Percentiles rank a stretch among this genome's conserved stretches.
These are phyloP conservation scores for Charina bottae DNA, from an alignment of 2,113 vertebrate genomes.

Conservation along the genomic window DNA sequence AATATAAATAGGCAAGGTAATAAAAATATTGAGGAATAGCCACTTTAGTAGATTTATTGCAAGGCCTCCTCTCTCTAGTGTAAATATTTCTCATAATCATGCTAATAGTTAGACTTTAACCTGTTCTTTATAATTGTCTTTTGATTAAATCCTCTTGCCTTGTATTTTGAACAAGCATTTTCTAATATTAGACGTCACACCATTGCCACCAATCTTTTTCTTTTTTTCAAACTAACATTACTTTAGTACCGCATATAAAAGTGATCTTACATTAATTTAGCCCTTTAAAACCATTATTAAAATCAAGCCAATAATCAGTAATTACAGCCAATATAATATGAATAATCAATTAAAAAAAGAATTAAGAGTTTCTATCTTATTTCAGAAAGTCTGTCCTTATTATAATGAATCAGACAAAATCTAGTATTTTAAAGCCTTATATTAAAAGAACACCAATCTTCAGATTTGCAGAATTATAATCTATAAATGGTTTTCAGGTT, in stretches of 20 bases:
- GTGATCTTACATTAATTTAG: not conserved
- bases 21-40: not conserved
- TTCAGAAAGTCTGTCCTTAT: not conserved
- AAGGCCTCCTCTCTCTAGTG: not conserved
- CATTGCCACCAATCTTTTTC: not conserved
- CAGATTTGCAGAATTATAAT: not conserved
- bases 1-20: not conserved
- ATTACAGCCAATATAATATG: not conserved
- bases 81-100: not conserved
- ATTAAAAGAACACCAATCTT: not conserved
- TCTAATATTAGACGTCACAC: not conserved
- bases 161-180: slow-evolving; percentile 1
- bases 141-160: not conserved
- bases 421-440: not conserved
- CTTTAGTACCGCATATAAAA: not conserved
- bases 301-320: not conserved
- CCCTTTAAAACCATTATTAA: not conserved
- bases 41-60: not conserved
- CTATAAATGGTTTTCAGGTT: not conserved
- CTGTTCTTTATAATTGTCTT: not conserved
- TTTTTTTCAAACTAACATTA: not conserved
- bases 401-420: not conserved
- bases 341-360: not conserved
- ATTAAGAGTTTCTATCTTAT: not conserved
- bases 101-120: not conserved